A percentile compares a stretch with the other conserved stretches of the same genome.
phyloP scores from a whole-genome alignment of 2,888 invertebrate species.

The Eupithecia exiguata region DNA sequence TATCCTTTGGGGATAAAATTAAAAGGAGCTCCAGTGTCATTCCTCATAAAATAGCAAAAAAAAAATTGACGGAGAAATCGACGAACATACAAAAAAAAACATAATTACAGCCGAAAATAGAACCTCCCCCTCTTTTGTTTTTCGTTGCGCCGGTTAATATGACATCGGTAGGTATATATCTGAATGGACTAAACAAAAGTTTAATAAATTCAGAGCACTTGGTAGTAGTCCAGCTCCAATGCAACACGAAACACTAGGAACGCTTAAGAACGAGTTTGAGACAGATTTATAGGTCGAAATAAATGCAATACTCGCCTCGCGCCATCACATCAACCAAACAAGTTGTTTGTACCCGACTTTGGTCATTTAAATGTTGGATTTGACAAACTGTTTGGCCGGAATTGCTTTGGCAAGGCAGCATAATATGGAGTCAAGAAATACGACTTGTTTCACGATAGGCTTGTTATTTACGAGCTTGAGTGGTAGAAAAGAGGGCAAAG shows the following conservation, averaged over 20 bases:
- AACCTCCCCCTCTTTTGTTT: too few species aligned
- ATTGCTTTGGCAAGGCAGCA: conserved; percentile 61
- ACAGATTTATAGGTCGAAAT: conserved; percentile 78
- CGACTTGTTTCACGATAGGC: conserved; percentile 24
- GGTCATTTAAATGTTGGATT: conserved; percentile 79
- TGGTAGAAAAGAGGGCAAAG: background rate
- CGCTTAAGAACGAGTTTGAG: conserved; percentile 77
- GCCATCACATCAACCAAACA: conserved; percentile 72
- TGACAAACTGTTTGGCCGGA: conserved; percentile 72
- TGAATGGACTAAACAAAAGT: background rate
- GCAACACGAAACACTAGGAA: conserved; percentile 73
- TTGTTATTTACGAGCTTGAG: conserved; percentile 8
- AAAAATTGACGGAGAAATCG: too few species aligned
- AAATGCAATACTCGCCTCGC: conserved; percentile 68
- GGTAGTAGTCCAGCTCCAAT: conserved; percentile 17
- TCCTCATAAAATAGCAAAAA: too few species aligned
- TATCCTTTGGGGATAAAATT: too few species aligned
- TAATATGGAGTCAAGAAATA: conserved; percentile 52
- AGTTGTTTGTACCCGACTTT: conserved; percentile 74
- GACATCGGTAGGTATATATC: too few species aligned
- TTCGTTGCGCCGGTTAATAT: too few species aligned
- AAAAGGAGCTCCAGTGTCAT: too few species aligned
- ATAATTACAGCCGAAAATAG: too few species aligned
- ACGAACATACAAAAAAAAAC: too few species aligned
- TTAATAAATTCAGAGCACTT: conserved; percentile 7